Base-by-base conservation (phyloP, 2,888 invertebrate species). In the Erebia ligea region DNA sequence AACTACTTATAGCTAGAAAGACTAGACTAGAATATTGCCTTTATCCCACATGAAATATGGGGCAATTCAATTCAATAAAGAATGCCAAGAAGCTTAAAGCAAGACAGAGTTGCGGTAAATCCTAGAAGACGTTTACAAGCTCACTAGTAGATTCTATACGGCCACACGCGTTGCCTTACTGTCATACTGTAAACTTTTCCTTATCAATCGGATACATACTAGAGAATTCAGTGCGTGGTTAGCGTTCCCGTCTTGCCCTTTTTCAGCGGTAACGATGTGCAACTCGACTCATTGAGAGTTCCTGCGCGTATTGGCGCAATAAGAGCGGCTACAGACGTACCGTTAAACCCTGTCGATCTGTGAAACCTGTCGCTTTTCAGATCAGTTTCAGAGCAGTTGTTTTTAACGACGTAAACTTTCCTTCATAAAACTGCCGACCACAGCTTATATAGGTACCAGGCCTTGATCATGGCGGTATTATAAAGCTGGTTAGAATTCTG, bases 261-360 rank as follows among this genome's bases (percentile, higher is more conserved):
- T 63, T 71, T 34, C 17, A 69, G 61, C 56, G 25, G 19, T 19
- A 70, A 66, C 70, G 70, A 68, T 66, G 73, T 59, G 68, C 57
- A 68, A 45, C 54, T 52, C 58, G 58, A 69, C 81, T 71, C 73
- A 82, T 83, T 82, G 79, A 79, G 79, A 79, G 75, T 79, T 76
- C 76, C 77, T 78, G 81, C 84, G 83, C 83, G 83, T 84, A 82
- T 78, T 62, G 67, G 69, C 45, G 73, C 62, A 67, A 15, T 67
- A 48, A 58, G 65, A 63, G 69, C 42, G 57, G n/a, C 58, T 48
- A 34, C 54, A 42, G 52, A 65, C 50, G 56, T 17, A 21, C 42
- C 59, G 34, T 21, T 13, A n/a, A n/a, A 17, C n/a, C 9, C 21
- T 0, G 2, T 54, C 3, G 52, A 8, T 17, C 8, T 52, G 6